Evolutionary conservation across 1,140 invertebrate species (phyloP).

Genomic region (Goniozus legneri): DNA sequence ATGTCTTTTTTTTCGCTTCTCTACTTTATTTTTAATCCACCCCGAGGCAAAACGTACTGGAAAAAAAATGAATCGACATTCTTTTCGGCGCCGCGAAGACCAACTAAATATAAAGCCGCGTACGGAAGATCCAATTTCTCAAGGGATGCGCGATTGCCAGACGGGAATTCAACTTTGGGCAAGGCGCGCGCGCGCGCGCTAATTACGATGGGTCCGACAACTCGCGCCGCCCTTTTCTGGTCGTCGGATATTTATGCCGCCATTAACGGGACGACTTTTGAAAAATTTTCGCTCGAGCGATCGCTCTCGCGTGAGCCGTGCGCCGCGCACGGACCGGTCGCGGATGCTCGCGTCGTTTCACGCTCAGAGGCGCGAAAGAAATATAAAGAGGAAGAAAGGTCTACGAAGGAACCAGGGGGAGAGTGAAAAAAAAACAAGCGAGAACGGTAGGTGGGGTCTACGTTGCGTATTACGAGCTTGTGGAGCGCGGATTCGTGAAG

Average conservation of each 20-base stretch:
- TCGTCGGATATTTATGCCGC: constrained; percentile 25
- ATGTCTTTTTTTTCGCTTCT: too few relatives aligned
- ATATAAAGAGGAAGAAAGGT: too few relatives aligned
- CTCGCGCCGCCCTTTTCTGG: constrained; percentile 15
- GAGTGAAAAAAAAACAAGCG: too few relatives aligned
- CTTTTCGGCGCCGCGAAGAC: neutral
- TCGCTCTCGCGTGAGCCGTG: constrained; percentile 1
- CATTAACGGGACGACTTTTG: constrained; percentile 20
- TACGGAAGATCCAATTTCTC: constrained; percentile 35
- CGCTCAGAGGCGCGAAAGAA: too few relatives aligned
- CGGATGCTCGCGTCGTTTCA: too few relatives aligned
- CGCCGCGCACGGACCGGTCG: too few relatives aligned
- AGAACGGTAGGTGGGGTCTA: too few relatives aligned
- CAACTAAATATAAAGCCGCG: constrained; percentile 25
- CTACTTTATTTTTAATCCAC: too few relatives aligned
- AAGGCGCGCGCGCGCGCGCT: constrained; percentile 14
- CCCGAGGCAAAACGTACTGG: neutral
- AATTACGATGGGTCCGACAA: constrained; percentile 23
- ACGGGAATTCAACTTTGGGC: constrained; percentile 26
- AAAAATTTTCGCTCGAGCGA: constrained; percentile 20
- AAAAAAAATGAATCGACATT: neutral
- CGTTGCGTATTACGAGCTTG: too few relatives aligned
- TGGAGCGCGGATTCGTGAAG: too few relatives aligned
- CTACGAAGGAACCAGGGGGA: too few relatives aligned
- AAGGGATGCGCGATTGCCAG: constrained; percentile 32